Base-by-base conservation (phyloP, 1,140 invertebrate species). In the Heliconius himera region DNA sequence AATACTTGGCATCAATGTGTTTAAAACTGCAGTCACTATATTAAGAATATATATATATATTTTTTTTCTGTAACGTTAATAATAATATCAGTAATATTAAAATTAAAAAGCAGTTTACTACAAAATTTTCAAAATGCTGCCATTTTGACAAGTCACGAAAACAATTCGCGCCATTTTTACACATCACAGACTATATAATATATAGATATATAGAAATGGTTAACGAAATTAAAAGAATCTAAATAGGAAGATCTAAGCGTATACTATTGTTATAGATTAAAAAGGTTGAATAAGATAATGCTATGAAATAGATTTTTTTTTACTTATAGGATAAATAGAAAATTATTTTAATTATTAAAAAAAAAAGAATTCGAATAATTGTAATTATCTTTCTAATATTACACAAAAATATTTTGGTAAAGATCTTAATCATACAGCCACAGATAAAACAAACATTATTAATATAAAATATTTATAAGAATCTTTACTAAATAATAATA, bases 141-240 rank as follows among this genome's bases (percentile, higher is more conserved):
- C 26, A 29, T 66, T 66, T 66, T 29, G 60, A 66, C n/a, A 66
- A 18, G 54, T 54, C 4, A 38, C 2, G 56, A 75, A 22, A 38
- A 36, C 20, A 8, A 60, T 75, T 75, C 54, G 36, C 74, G 74
- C 74, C 74, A 75, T 75, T 66, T n/a, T 66, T n/a, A 36, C 74
- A 75, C 74, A 38, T 75, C 74, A 75, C 74, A 75, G 74, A 75
- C 74, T 75, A 66, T 29, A 54, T 49, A 51, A 46, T 56, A 56
- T 56, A 26, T 51, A 51, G 33, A 16, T 13, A 66, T 26, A 26
- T 29, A 26, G 8, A 66, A 66, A 66, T 66, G n/a, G n/a, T 46
- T 73, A 73, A 73, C 72, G 11, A 73, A 73, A 73, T 41, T 41
- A 26, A 49, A 66, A 66, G 11, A 4, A 13, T 66, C 22, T 66